phyloP scores from a whole-genome alignment of 2,797 vertebrate species.

The Spondyliosoma cantharus region DNA sequence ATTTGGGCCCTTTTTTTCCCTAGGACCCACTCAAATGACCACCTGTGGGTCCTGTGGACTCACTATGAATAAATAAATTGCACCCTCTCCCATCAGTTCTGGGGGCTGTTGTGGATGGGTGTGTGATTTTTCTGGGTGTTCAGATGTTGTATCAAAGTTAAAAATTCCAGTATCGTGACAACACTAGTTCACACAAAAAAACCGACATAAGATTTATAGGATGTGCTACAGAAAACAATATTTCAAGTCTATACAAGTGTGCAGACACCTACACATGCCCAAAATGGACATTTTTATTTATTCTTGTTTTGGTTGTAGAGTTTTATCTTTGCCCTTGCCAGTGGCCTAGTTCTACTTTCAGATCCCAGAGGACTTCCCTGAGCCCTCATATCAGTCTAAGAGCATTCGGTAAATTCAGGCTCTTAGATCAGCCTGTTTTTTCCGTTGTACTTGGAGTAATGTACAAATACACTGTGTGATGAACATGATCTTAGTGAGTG shows the following conservation, averaged over 20 bases:
- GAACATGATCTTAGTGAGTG: neutral
- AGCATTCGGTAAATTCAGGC: constrained; percentile 34
- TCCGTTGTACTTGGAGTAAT: constrained; percentile 4
- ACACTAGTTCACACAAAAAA: neutral
- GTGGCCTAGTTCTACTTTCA: constrained; percentile 59
- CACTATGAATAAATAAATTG: neutral
- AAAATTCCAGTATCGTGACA: too few relatives aligned
- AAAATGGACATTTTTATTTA: constrained; percentile 3
- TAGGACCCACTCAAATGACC: neutral
- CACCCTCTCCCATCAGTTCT: too few relatives aligned
- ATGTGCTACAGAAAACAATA: neutral
- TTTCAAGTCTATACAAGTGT: neutral
- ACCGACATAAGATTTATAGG: neutral
- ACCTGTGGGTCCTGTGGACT: neutral
- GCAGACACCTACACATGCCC: neutral
- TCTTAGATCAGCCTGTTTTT: constrained; percentile 30
- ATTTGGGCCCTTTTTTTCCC: neutral
- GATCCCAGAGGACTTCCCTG: constrained; percentile 42
- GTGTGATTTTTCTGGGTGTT: too few relatives aligned
- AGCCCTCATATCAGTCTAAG: constrained; percentile 35
- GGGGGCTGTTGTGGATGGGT: too few relatives aligned
- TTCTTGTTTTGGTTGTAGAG: constrained; percentile 25
- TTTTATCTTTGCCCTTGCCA: constrained; percentile 52
- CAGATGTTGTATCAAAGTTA: too few relatives aligned
- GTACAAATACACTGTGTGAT: neutral